Base-by-base conservation (phyloP, 2,888 invertebrate genomes). In the Julus scanicus region DNA sequence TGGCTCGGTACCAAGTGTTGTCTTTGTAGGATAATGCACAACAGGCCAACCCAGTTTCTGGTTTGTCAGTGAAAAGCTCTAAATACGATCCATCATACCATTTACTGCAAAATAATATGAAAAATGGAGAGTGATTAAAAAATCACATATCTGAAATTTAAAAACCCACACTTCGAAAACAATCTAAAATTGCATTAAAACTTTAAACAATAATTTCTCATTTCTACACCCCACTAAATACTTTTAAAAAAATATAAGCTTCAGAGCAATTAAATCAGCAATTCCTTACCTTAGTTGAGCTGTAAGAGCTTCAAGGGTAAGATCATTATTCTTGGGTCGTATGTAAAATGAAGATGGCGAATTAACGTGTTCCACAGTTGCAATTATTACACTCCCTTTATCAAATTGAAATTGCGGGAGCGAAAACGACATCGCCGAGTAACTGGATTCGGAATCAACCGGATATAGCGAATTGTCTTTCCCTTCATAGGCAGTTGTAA, bases 311-410 rank as follows among this genome's bases (percentile, higher is more conserved):
- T 29, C 13, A 20, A 80, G 80, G 37, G 29, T 80, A 9, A 80
- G 5, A 13, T 80, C 37, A 13, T 80, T 80, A 37, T 13, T 80
- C 11, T 37, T 80, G 11, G 85, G 85, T 37, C 44, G 8, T 49
- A 85, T 29, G 44, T 85, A 85, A 49, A 85, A 85, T 29, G 49
- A 85, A 9, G 85, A 85, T 13, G 85, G 85, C 20, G 85, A 85
- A 20, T 85, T 29, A 29, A 85, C 15, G 17, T 85, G 85, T 13
- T 11, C 80, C 80, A 80, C 20, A 13, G 80, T 13, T 37, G 80
- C 80, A 37, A 37, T 80, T 37, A 80, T 80, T 80, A 9, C 13
- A 37, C 80, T 80, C 13, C 80, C 80, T 29, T 37, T 37, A 80
- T 80, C 80, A 80, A 80, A 37, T 37, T 80, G 80, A 0, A 80